phyloP scores from a whole-genome alignment of 2,797 vertebrate species.

The Diceros bicornis region DNA sequence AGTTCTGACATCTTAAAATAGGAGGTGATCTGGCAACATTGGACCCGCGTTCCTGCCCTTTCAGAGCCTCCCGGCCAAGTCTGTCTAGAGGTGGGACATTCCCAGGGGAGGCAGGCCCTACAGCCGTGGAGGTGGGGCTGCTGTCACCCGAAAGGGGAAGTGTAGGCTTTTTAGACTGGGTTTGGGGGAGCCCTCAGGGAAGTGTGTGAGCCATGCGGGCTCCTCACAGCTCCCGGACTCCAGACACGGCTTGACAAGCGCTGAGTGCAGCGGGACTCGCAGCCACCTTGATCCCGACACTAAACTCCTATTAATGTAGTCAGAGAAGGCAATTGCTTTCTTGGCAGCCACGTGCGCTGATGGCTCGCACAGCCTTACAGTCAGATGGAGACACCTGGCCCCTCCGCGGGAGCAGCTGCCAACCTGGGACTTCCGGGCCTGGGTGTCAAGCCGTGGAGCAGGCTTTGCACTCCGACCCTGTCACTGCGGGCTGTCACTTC shows the following conservation, averaged over 20 bases:
- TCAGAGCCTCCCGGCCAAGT: neutral
- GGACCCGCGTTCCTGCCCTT: no score
- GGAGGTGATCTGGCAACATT: no score
- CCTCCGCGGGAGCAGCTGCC: neutral
- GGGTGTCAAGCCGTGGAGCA: accelerated
- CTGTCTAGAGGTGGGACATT: neutral
- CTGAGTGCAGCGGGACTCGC: neutral
- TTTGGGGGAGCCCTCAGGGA: neutral
- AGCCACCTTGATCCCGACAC: slow-evolving; percentile 75
- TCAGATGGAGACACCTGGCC: neutral
- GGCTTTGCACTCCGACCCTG: neutral
- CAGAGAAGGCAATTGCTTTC: slow-evolving; percentile 79
- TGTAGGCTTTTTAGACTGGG: neutral
- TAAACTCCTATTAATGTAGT: slow-evolving; percentile 82
- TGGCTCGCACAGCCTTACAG: neutral
- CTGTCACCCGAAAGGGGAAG: neutral
- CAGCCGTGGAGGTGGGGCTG: accelerated
- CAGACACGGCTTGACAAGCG: slow-evolving; percentile 77
- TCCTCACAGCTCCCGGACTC: neutral
- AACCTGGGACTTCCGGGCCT: neutral
- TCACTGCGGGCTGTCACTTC: neutral
- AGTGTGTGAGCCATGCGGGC: neutral
- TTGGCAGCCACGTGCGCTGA: slow-evolving; percentile 70
- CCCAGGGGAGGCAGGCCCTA: neutral
- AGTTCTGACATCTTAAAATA: neutral